These are phyloP conservation scores for Mystacides longicornis DNA, from an alignment of 2,888 invertebrate species.

Conservation along the genomic window DNA sequence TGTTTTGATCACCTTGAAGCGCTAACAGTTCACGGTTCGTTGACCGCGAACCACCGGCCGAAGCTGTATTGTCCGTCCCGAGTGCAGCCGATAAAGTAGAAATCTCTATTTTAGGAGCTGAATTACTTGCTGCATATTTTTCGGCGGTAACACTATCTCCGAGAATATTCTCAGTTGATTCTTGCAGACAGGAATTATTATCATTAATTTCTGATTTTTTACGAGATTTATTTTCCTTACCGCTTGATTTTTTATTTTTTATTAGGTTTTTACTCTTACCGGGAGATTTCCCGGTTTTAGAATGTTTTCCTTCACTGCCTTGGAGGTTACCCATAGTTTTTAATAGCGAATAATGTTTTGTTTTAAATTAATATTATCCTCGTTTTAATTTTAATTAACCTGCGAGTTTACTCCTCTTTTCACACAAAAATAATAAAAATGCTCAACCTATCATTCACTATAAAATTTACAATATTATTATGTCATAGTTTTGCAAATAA, in stretches of 20 bases:
- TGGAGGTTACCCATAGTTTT: conserved; percentile 49
- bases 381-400: not conserved
- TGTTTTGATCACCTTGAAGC: conserved; percentile 27
- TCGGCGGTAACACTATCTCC: conserved; percentile 19
- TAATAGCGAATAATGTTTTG: not conserved
- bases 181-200: conserved; percentile 12
- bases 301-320: conserved; percentile 43
- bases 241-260: conserved; percentile 43
- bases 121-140: conserved; percentile 20
- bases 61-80: conserved; percentile 36
- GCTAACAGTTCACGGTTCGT: conserved; percentile 41
- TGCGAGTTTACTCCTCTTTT: not conserved
- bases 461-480: too few species aligned
- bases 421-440: not conserved
- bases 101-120: conserved; percentile 28
- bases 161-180: conserved; percentile 23
- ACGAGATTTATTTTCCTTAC: conserved; percentile 30
- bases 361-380: not conserved
- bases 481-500: too few species aligned
- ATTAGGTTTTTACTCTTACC: conserved; percentile 51
- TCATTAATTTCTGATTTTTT: conserved; percentile 29
- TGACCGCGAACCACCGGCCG: conserved; percentile 36
- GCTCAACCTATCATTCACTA: too few species aligned
- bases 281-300: conserved; percentile 49
- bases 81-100: conserved; percentile 25